These are phyloP conservation scores for Parauchenoglanis punctatus DNA, from an alignment of 2,797 vertebrate species.

Conservation along the genomic window DNA sequence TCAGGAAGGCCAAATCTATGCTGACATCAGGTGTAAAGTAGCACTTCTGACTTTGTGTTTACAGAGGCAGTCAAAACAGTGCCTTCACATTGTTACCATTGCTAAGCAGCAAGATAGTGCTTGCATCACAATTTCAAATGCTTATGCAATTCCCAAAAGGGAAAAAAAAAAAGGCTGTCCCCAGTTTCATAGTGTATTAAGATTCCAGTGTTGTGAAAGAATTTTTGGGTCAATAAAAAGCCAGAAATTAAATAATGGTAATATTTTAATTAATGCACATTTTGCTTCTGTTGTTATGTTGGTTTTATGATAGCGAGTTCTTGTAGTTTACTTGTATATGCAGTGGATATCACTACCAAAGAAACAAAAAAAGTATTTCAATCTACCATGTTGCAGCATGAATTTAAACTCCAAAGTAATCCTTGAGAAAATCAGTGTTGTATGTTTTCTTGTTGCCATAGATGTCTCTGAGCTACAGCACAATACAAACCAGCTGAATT, in stretches of 20 bases:
- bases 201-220: constrained; percentile 14
- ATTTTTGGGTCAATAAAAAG: not conserved
- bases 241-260: not conserved
- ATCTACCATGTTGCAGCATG: not conserved
- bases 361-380: not conserved
- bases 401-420: not conserved
- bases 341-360: not conserved
- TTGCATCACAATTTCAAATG: constrained; percentile 27
- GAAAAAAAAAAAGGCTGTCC: not conserved
- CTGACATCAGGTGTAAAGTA: constrained; percentile 37
- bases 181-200: not conserved
- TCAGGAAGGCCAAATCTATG: not conserved
- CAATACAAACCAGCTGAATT: constrained; percentile 14
- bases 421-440: constrained; percentile 2
- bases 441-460: constrained; percentile 25
- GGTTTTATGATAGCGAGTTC: not conserved
- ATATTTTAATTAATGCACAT: not conserved
- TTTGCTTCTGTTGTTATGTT: not conserved
- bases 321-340: not conserved
- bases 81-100: constrained; percentile 12
- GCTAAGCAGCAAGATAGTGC: constrained; percentile 43
- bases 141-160: constrained; percentile 49
- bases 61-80: constrained; percentile 45
- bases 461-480: not conserved
- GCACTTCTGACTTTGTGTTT: constrained; percentile 45